Base-by-base conservation (phyloP, 37 sponge, comb jelly and placozoan genomes). In the Tethya wilhelma region DNA sequence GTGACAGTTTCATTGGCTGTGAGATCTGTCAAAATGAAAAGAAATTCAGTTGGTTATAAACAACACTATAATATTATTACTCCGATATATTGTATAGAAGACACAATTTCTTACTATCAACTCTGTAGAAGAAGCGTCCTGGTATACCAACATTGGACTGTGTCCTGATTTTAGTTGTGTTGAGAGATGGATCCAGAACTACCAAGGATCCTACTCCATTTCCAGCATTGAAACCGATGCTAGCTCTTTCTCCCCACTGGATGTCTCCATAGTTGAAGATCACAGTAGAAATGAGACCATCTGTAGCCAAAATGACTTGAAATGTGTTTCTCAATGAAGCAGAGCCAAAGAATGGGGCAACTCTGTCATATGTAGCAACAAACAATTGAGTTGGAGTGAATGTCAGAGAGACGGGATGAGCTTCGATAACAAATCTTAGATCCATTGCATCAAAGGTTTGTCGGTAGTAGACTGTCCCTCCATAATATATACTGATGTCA, bases 141-240 rank as follows among this genome's bases (percentile, higher is more conserved):
- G n/a, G n/a, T n/a, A n/a, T n/a, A n/a, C 49, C 1, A 56, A 38
- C 2, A 73, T 53, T 2, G 56, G 58, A 7, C 74, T 59, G 2
- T 2, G 53, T 2, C 58, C 31, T 34, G 20, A 65, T 29, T 20
- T 65, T 33, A 29, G 36, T 30, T 34, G 34, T 65, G 66, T 30
- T 19, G 7, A 19, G 34, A 19, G 31, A 20, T 5, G 66, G 34
- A n/a, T n/a, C n/a, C n/a, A n/a, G n/a, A 29, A 30, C 66, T 20
- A 33, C 31, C 31, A 65, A 65, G 4, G 7, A 65, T 2, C 36
- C 31, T 4, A 5, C 7, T 2, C 34, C 34, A 65, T 65, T 34
- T 7, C 66, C 66, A 29, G 36, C 36, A 33, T 65, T 65, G 66
- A 65, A 65, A 20, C 66, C 66, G 31, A 65, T 33, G 4, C 31